Base-by-base conservation (phyloP, 2,113 vertebrate species). In the Aviceda subcristata region DNA sequence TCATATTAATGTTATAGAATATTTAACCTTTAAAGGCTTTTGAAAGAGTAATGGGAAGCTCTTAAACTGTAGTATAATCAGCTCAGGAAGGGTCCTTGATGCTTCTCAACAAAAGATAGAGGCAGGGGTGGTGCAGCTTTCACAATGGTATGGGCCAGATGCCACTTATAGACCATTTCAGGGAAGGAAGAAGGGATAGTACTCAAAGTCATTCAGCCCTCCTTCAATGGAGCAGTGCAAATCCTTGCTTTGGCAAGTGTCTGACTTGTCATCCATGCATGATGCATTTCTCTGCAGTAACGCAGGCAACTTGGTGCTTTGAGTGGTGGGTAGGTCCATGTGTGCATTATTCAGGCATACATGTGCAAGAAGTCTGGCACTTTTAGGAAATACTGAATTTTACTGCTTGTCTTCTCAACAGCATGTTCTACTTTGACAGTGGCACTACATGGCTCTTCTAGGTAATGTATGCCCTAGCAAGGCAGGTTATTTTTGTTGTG, bases 361-460 rank as follows among this genome's bases (percentile, higher is more conserved):
- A 10, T 0, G 0, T 66, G 34, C 1, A 5, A 69, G 22, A n/a
- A 72, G 46, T 72, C 8, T 22, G 12, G 20, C 7, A 3, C 26
- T 80, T 2, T 16, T 7, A 41, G 13, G 20, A 63, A 72, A 48
- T 46, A 23, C 20, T 41, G 11, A 46, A n/a, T 39, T 63, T 48
- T 46, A 14, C 30, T 53, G 20, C 34, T 23, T n/a, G 4, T 63
- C 16, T 46, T 88, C 10, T 67, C 41, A 63, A 6, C 27, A 57
- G 46, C 41, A 32, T 5, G 1, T 63, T 62, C 46, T 63, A 0
- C 39, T 75, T 92, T 43, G 26, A 50, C 12, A 11, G 2, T 48
- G 27, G 19, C 36, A 51, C 38, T 62, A 38, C 2, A 1, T 67
- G 23, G 9, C 23, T 84, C 11, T 67, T 76, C 36, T 43, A 38